Evolutionary conservation across 2,113 vertebrate species (phyloP).

Genomic region (Lamprologus ornatipinnis): DNA sequence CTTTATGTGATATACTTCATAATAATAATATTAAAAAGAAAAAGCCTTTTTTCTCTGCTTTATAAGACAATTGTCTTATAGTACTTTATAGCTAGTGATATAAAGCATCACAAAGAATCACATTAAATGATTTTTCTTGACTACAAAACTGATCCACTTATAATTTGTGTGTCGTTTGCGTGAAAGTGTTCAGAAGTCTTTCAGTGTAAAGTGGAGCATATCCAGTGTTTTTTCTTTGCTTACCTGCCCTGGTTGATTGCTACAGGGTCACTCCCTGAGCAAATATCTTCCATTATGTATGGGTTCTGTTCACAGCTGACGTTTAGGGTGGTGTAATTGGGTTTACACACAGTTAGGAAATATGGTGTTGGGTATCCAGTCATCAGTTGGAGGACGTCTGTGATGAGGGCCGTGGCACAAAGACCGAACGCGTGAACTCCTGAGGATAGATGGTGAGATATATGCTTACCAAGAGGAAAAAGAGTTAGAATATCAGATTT

Average conservation of each 20-base stretch:
- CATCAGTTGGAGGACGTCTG: slow-evolving; percentile 93
- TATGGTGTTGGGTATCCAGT: slow-evolving; percentile 94
- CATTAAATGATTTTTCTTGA: not conserved
- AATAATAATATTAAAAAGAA: not conserved
- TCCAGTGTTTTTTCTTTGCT: not conserved
- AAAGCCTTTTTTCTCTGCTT: not conserved
- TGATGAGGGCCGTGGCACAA: slow-evolving; percentile 93
- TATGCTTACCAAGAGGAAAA: not conserved
- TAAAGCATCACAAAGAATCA: not conserved
- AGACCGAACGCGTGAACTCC: slow-evolving; percentile 95
- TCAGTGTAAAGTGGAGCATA: not conserved
- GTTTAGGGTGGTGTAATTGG: slow-evolving; percentile 92
- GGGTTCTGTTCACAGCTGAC: slow-evolving; percentile 91
- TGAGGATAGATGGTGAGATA: slow-evolving; percentile 25
- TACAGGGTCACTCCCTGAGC: slow-evolving; percentile 81
- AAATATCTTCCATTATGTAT: slow-evolving; percentile 93
- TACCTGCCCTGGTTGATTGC: slow-evolving; percentile 94
- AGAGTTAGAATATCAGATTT: not conserved
- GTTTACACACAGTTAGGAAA: slow-evolving; percentile 97
- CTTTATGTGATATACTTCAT: not conserved
- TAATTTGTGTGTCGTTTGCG: not conserved
- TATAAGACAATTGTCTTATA: not conserved
- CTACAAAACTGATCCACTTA: not conserved
- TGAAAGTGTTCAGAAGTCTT: not conserved
- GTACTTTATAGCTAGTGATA: not conserved